Base-by-base conservation (phyloP, 2,888 invertebrate genomes). In the Philaethria dido region DNA sequence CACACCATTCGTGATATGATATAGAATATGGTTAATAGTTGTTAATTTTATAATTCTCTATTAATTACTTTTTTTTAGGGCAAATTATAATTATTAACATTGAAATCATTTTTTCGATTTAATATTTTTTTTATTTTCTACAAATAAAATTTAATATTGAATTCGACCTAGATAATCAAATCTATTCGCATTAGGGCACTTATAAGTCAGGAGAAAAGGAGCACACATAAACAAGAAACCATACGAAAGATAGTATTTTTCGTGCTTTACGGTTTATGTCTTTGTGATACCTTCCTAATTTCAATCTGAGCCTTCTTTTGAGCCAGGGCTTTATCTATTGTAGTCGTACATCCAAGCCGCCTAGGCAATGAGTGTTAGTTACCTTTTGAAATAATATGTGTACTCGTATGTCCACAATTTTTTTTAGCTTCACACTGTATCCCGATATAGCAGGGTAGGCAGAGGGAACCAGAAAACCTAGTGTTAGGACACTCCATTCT, bases 1-100 rank as follows among this genome's bases (percentile, higher is more conserved):
- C 50, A 64, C 18, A 45, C 64, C 63, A 72, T 68, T 69, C 45
- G 1, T 22, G 1, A 20, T 44, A 18, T 33, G 4, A 14, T 4
- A 13, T 13, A 20, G 3, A 4, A 1, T 18, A 20, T 18, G 1
- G 9, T 45, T 45, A 8, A 45, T 45, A n/a, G n/a, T n/a, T n/a
- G n/a, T n/a, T n/a, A n/a, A n/a, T n/a, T n/a, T n/a, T n/a, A n/a
- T n/a, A n/a, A n/a, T n/a, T n/a, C n/a, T n/a, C n/a, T n/a, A n/a
- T n/a, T n/a, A n/a, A n/a, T n/a, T n/a, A n/a, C n/a, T n/a, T n/a
- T n/a, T n/a, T n/a, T n/a, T n/a, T n/a, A n/a, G n/a, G n/a, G n/a
- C n/a, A n/a, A n/a, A n/a, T n/a, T n/a, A n/a, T n/a, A n/a, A n/a
- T n/a, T n/a, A n/a, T n/a, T n/a, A n/a, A n/a, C n/a, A n/a, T n/a